Conservation (phyloP, 1,140 invertebrate species). For the Mycetomoellerius zeteki region DNA sequence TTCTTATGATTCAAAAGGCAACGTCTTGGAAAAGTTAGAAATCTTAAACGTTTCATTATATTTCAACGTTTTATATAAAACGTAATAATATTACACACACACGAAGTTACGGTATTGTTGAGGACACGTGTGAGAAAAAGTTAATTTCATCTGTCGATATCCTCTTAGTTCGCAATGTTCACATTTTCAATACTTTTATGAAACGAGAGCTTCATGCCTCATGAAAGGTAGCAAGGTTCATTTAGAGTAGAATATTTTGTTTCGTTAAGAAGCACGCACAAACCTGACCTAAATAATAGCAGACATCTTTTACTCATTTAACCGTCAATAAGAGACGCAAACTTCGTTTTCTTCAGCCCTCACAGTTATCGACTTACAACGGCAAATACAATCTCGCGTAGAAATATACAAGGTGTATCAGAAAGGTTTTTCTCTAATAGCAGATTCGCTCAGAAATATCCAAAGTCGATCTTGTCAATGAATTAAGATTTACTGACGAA, state of each 20-base stretch:
- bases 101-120: not conserved
- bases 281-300: conserved; percentile 1
- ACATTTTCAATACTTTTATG: not conserved
- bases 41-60: not conserved
- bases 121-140: not conserved
- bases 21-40: not conserved
- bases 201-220: not conserved
- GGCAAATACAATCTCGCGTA: conserved; percentile 40
- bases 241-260: not conserved
- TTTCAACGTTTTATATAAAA: not conserved
- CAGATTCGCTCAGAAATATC: not conserved
- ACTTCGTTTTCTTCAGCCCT: not conserved
- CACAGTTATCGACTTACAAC: conserved; percentile 61
- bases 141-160: not conserved
- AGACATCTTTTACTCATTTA: conserved; percentile 4
- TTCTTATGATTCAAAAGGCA: not conserved
- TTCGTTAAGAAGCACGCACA: not conserved
- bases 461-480: not conserved
- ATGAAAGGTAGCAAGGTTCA: not conserved
- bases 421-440: not conserved
- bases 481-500: not conserved
- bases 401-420: not conserved
- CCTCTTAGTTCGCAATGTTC: not conserved
- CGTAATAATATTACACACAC: not conserved
- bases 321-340: conserved; percentile 19